phyloP scores from a whole-genome alignment of 2,797 vertebrate genomes.

The Diplodus sargus region DNA sequence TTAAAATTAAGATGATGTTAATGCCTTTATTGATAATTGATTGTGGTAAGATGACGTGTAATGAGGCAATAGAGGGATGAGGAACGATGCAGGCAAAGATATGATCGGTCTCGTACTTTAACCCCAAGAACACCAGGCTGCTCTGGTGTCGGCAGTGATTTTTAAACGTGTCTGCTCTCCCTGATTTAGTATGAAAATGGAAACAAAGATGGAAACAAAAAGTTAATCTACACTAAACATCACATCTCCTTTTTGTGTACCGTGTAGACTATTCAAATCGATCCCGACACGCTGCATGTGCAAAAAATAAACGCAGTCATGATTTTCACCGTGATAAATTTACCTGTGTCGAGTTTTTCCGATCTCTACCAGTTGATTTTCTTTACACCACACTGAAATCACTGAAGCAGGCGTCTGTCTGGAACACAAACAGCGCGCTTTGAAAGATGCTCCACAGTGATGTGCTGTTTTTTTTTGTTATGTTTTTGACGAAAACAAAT shows the following conservation, averaged over 20 bases:
- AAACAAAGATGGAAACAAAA: conserved; percentile 1
- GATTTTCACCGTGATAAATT: conserved; percentile 23
- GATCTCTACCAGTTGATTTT: background rate
- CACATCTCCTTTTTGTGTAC: conserved; percentile 10
- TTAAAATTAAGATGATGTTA: background rate
- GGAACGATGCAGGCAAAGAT: background rate
- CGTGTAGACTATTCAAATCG: conserved; percentile 14
- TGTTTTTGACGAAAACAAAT: background rate
- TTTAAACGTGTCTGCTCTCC: conserved; percentile 1
- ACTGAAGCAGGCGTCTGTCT: background rate
- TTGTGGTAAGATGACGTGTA: background rate
- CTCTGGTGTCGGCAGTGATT: background rate
- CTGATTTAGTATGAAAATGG: conserved; percentile 10
- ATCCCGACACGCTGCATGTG: no score
- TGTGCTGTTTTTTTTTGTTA: background rate
- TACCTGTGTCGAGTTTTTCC: background rate
- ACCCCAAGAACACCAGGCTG: background rate
- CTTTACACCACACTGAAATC: background rate
- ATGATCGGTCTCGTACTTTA: background rate
- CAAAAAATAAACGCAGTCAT: conserved; percentile 9
- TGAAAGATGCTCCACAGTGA: background rate
- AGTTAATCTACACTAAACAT: conserved; percentile 20
- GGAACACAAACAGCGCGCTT: background rate
- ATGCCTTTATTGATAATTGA: background rate
- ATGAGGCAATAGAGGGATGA: background rate